Evolutionary conservation across 2,113 vertebrate genomes (phyloP).

Genomic region (Ploceus nigricollis): DNA sequence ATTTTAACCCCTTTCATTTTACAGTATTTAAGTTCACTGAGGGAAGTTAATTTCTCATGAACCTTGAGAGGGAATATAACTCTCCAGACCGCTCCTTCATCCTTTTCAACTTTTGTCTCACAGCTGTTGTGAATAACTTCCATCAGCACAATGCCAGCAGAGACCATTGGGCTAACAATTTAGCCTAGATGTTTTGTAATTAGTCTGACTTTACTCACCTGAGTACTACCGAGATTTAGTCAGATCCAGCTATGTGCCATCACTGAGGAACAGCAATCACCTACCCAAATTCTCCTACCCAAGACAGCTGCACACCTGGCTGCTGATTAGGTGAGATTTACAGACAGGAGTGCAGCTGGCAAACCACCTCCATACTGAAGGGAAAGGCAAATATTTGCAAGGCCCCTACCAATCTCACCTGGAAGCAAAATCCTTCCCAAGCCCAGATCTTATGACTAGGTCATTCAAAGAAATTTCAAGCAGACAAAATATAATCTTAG

Average conservation of each 20-base stretch:
- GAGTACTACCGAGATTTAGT: neutral
- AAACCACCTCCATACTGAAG: neutral
- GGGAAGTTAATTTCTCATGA: rapidly evolving
- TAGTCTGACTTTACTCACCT: neutral
- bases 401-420: neutral
- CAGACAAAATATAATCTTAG: neutral
- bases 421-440: neutral
- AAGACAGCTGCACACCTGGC: neutral
- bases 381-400: neutral
- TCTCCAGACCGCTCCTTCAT: neutral
- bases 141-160: neutral
- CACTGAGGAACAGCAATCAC: neutral
- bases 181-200: neutral
- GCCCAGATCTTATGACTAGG: neutral
- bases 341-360: neutral
- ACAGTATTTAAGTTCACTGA: rapidly evolving
- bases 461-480: neutral
- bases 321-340: neutral
- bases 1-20: neutral
- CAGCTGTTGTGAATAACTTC: neutral
- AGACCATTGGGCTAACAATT: neutral
- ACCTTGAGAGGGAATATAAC: rapidly evolving
- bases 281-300: neutral
- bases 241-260: neutral
- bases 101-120: neutral